phyloP scores from a whole-genome alignment of 1,140 invertebrate genomes.

The Cydia pomonella region DNA sequence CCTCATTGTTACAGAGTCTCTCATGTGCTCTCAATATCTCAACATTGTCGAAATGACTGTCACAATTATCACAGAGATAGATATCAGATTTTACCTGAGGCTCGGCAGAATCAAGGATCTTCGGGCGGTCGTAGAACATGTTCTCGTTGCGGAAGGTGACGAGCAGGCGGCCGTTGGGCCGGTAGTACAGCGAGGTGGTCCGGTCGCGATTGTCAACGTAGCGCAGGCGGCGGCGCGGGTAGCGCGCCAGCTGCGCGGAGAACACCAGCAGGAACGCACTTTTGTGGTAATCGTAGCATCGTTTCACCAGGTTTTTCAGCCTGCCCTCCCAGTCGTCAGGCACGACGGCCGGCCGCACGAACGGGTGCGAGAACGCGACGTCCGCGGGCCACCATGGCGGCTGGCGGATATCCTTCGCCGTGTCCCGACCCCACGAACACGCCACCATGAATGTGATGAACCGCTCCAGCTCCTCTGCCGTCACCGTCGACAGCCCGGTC shows the following conservation, averaged over 20 bases:
- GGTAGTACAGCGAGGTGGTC: conserved; percentile 86
- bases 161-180: conserved; percentile 83
- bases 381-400: conserved; percentile 87
- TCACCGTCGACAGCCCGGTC: conserved; percentile 84
- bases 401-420: conserved; percentile 80
- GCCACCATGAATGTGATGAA: conserved; percentile 88
- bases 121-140: conserved; percentile 80
- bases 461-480: conserved; percentile 82
- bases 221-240: conserved; percentile 83
- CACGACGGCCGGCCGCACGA: conserved; percentile 76
- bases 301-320: conserved; percentile 84
- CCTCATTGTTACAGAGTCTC: conserved; percentile 72
- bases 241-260: conserved; percentile 85
- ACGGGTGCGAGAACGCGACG: conserved; percentile 83
- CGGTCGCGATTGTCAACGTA: conserved; percentile 88
- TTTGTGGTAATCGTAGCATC: conserved; percentile 87
- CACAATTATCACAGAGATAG: conserved; percentile 88
- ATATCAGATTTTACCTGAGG: conserved; percentile 79
- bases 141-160: conserved; percentile 89
- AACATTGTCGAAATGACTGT: conserved; percentile 80
- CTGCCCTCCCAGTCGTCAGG: conserved; percentile 83
- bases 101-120: conserved; percentile 60
- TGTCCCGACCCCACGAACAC: conserved; percentile 85
- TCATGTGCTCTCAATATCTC: conserved; percentile 70
- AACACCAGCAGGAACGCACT: conserved; percentile 87